A percentile compares a stretch with the other conserved stretches of the same genome.
Conservation (phyloP, 2,797 vertebrate genomes). For the Siniperca obscura region DNA sequence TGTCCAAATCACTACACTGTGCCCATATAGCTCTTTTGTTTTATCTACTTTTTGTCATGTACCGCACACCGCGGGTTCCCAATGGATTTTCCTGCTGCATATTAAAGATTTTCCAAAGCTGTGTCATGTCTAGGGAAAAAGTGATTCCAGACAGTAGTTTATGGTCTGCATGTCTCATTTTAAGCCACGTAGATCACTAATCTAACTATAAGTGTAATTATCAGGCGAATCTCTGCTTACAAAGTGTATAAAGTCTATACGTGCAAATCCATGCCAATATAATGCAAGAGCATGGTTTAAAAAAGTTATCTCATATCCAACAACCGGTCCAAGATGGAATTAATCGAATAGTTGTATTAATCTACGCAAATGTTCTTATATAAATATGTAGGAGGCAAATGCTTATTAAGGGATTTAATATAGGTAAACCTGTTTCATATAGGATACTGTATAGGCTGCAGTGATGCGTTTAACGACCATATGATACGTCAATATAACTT, state of each 20-base stretch:
- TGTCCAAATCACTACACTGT: neutral
- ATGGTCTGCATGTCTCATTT: neutral
- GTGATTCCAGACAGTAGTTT: neutral
- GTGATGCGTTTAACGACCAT: slow-evolving; percentile 12
- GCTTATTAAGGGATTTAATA: neutral
- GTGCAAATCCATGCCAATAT: neutral
- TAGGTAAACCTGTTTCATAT: neutral
- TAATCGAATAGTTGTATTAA: neutral
- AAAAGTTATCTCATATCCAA: neutral
- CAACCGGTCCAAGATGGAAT: neutral
- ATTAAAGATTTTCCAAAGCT: slow-evolving; percentile 1
- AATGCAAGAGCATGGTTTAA: neutral
- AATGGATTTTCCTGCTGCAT: slow-evolving; percentile 23
- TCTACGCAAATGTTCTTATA: too few relatives aligned
- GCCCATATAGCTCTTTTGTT: neutral
- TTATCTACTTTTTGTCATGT: neutral
- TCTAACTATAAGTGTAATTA: neutral
- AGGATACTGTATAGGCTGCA: neutral
- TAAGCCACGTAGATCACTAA: neutral
- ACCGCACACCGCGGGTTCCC: neutral
- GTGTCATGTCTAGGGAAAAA: slow-evolving; percentile 14
- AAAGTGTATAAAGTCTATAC: neutral
- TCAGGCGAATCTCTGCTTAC: neutral
- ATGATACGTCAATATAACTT: neutral
- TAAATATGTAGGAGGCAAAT: neutral